Base-by-base conservation (phyloP, 2,113 vertebrate genomes). In the Carollia perspicillata region DNA sequence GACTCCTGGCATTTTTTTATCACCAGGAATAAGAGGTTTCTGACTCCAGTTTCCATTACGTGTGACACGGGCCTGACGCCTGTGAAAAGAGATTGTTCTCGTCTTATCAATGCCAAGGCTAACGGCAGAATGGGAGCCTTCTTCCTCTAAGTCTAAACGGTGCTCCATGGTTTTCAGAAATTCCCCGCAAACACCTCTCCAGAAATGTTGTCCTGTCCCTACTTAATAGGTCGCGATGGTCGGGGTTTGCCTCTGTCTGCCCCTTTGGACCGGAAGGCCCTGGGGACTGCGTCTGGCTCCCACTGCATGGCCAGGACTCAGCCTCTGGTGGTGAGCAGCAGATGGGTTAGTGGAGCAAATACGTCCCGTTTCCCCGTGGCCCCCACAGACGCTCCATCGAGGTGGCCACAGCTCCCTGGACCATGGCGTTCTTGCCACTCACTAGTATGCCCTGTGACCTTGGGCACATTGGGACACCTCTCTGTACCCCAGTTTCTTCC, bases 1-100 rank as follows among this genome's bases (percentile, higher is more conserved):
- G 60, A 51, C 16, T 55, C 58, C 40, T 94, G 88, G 63, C 20
- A 37, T 94, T 94, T 97, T 97, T n/a, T 40, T 75, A 75, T 95
- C 87, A 55, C 20, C 3, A 81, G 47, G 30, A 92, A 80, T 42
- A 92, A 22, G 80, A 80, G 37, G 71, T 72, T 49, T 92, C 87
- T 87, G 87, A 72, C 49, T 44, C 69, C 20, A 84, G 20, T 92
- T 95, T 94, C 72, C 37, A 51, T 63, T 28, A 80, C 14, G 81
- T 40, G 81, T 13, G 4, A 92, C 37, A 3, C 23, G 60, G 44
- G 66, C 65, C 37, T 44, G 49, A 37, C 18, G 20, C 78, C 42
- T 94, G 22, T 63, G 79, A 40, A 60, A 63, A 47, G 35, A 88
- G 60, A 26, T 42, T 44, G 13, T 44, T 13, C 5, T 87, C 33